Base-by-base conservation (phyloP, 2,888 invertebrate genomes). In the Bombylius discolor region DNA sequence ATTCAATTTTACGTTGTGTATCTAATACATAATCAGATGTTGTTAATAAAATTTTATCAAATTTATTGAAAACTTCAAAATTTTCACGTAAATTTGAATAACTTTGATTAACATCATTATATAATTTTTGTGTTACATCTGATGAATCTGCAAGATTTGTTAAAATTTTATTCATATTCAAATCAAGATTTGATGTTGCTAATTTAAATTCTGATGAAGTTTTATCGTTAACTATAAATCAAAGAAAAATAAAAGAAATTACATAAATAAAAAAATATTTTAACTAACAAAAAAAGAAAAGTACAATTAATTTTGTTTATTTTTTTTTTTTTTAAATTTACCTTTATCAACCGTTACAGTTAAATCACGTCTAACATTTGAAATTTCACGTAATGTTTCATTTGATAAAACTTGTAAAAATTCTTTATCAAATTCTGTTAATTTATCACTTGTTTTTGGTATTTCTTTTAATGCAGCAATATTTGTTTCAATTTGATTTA, bases 11-110 rank as follows among this genome's bases (percentile, higher is more conserved):
- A 53, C 89, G 82, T 71, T 89, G 92, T 3, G 85, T 89, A 58
- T 89, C 89, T 66, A 89, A 70, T 42, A 91, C 88, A 67, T 87
- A 84, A 73, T 92, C 91, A 0, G 89, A 87, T 48, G 88, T 91
- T 66, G 88, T 84, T 51, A 89, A 77, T 72, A 91, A 79, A 4
- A 91, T 83, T 61, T 84, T 81, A 67, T 90, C 89, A 57, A 85
- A 82, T 67, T 86, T 87, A 4, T 81, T 78, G 53, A 91, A 74
- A 0, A 67, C 64, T 47, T 69, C 68, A 58, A 81, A 76, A 67
- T 82, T 82, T 42, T 70, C 75, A 51, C 75, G 75, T 48, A 84
- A 66, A 9, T 78, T 72, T 50, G 76, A 77, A 62, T 80, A 81
- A 62, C 77, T 79, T 51, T 76, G 71, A 47, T 78, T 75, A 61